These are phyloP conservation scores for Premnoplex brunnescens DNA, from an alignment of 2,797 vertebrate genomes.

Conservation along the genomic window DNA sequence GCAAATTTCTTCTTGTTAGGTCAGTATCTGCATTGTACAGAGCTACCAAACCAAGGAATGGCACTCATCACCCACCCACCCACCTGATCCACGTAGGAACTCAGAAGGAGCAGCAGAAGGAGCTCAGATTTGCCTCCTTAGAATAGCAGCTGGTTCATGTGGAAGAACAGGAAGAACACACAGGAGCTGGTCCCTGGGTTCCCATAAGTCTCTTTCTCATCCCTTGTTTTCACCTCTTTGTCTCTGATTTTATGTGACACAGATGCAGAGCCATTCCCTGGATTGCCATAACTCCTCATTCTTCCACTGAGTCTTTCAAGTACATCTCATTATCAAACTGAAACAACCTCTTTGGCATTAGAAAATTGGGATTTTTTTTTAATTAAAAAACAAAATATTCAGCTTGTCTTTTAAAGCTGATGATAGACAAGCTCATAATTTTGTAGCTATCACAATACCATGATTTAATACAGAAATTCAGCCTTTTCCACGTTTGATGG, in stretches of 20 bases:
- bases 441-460: background rate
- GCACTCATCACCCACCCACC: background rate
- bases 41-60: background rate
- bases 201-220: background rate
- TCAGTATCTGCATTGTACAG: background rate
- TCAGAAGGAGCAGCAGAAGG: background rate
- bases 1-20: background rate
- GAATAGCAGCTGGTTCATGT: background rate
- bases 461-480: background rate
- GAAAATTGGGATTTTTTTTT: background rate
- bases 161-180: background rate
- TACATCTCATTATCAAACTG: background rate
- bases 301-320: background rate
- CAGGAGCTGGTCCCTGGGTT: background rate
- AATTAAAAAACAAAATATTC: background rate
- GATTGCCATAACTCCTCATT: background rate
- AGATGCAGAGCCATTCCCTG: background rate
- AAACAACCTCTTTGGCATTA: background rate
- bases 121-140: background rate
- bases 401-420: background rate
- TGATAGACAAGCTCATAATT: background rate
- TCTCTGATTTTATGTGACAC: background rate
- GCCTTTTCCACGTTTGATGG: rapidly evolving
- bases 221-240: background rate
- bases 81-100: background rate